Base-by-base conservation (phyloP, 2,888 invertebrate genomes). In the Cheilosia scutellata region DNA sequence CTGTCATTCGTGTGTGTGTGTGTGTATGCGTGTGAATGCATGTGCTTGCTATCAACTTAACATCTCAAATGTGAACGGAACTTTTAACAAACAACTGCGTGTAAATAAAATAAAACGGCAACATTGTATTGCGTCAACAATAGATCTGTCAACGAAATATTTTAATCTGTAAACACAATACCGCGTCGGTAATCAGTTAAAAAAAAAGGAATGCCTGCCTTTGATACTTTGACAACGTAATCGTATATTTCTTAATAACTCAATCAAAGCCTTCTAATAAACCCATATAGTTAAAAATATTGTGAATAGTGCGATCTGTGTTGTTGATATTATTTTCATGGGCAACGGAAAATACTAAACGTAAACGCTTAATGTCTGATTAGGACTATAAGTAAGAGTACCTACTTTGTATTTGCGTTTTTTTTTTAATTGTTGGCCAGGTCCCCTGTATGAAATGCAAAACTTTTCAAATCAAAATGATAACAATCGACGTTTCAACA, bases 391-490 rank as follows among this genome's bases (percentile, higher is more conserved):
- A 11, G 11, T 11, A 37, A 37, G 20, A 20, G 20, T 20, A 20
- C 20, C 20, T 20, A 20, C 20, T 11, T 37, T 37, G 11, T 60
- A 60, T 42, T 49, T 27, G 60, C 25, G 51, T 27, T 31, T 27
- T 55, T 31, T 27, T 55, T 29, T 49, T 7, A 9, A 4, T 13
- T 53, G 31, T 63, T 51, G 51, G 51, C 37, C 31, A 62, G 51
- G 29, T 20, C 33, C 25, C 40, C 62, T 44, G 49, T 83, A 80
- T 72, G 80, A 75, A 80, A 88, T 88, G 88, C 88, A 88, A 87
- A 88, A 88, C 53, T 88, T 86, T 68, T 77, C 86, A 51, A 87
- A 79, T 70, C 79, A 74, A 53, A 87, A 88, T 78, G 86, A 80
- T 66, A 82, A 70, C 60, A 82, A 51, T 58, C 82, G 88, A 68